Base-by-base conservation (phyloP, 2,797 vertebrate genomes). In the Podarcis siculus region DNA sequence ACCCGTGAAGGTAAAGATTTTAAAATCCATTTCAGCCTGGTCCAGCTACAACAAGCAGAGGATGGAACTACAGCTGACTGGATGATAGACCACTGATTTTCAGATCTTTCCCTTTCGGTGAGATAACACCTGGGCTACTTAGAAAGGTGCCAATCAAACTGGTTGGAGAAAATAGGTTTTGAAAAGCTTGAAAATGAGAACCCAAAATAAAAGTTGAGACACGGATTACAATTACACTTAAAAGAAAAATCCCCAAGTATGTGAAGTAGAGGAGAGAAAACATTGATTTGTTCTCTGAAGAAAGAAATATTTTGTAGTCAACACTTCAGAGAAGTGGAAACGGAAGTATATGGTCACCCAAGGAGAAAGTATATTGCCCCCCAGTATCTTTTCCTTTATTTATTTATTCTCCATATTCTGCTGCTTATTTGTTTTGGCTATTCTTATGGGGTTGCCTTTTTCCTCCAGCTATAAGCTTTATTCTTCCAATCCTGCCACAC, bases 131-230 rank as follows among this genome's bases (percentile, higher is more conserved):
- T 45, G 71, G 27, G 35, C 42, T 84, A 35, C 69, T 84, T 84
- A 79, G 81, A 90, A 87, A 90, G 86, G 32, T 84, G 76, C 39
- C 85, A 87, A 45, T 90, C 81, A 90, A 83, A 87, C 81, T 25
- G 39, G 77, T 37, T 67, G 69, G 83, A 85, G 76, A 79, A 90
- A 87, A 90, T 58, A 87, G 71, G 77, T 90, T 84, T 87, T 84
- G 81, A 80, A 84, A 84, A 87, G 27, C 81, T 67, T 87, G 85
- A 89, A 86, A 86, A 69, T 55, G n/a, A 72, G 77, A 90, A 55
- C 39, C 32, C 21, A 9, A 77, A 81, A 88, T 80, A 85, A 85
- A 77, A 67, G 77, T 85, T 67, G 71, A 83, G 69, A 85, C 72
- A 85, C 9, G 61, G 76, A 77, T 82, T 45, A 89, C 79, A 86